Evolutionary conservation across 2,113 vertebrate genomes (phyloP), one percentile per base, ranked within the genome.

Genomic region (Aix galericulata): DNA sequence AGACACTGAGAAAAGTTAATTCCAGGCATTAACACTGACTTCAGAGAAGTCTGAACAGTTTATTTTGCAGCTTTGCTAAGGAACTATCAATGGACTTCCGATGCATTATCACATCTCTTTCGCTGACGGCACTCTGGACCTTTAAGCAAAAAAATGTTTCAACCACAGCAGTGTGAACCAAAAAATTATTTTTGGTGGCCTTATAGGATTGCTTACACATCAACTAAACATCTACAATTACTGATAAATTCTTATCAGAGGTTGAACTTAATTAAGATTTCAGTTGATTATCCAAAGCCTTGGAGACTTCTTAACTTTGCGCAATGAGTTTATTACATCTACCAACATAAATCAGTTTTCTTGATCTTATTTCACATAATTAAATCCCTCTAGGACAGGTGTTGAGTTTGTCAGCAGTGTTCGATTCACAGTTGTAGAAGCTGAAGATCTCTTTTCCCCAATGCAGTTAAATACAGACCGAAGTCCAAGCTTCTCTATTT

Each of bases 231-330:
- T n/a, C 60, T 81, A 13, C 63, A 88, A 83, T 59, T 90, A 60
- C 32, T 83, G 64, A 83, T 42, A 64, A 81, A 71, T 71, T 80
- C 68, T 73, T 91, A 80, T 66, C 68, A 71, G 40, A 42, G 12
- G 26, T 59, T 88, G 64, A 94, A 89, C 3, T 6, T 67, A 82
- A 91, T 92, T 91, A 89, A 89, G 63, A 82, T 94, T 94, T 88
- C 46, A 89, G 68, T 42, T 88, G 85, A 93, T 89, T 67, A 93
- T 34, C 75, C 50, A 80, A 92, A 89, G 48, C 84, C 67, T 63
- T 46, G n/a, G 91, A 95, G 75, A 95, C 8, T 31, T 78, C 60
- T 63, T 72, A 88, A 64, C 46, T 82, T 79, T 38, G 55, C 22
- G 79, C 44, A 85, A n/a, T 17, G 40, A 81, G 32, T 91, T 91